These are phyloP conservation scores for Poecilia wingei DNA, from an alignment of 2,797 vertebrate species.

Conservation along the genomic window DNA sequence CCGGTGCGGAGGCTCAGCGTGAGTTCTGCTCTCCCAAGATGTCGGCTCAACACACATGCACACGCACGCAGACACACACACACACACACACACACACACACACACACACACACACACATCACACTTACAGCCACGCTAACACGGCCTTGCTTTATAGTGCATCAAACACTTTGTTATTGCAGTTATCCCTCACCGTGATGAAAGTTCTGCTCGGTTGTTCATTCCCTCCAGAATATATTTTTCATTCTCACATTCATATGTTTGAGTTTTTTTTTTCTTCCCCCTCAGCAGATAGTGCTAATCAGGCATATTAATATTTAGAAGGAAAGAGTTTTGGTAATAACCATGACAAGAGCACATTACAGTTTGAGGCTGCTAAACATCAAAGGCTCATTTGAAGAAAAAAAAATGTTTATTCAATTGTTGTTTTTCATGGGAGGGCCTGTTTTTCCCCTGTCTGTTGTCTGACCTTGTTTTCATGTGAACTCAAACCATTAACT, in stretches of 20 bases:
- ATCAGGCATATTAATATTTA: conserved; percentile 61
- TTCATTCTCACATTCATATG: conserved; percentile 30
- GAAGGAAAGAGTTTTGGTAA: conserved; percentile 34
- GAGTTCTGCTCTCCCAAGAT: conserved; percentile 12
- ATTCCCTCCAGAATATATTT: conserved; percentile 36
- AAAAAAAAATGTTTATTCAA: conserved; percentile 54
- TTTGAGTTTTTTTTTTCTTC: conserved; percentile 8
- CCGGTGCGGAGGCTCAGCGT: conserved; percentile 1
- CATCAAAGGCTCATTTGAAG: conserved; percentile 55
- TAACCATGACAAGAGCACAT: conserved; percentile 46
- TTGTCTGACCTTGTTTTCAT: conserved; percentile 58
- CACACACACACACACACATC: conserved; percentile 8
- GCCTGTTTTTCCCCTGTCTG: conserved; percentile 31
- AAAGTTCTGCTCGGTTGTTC: conserved; percentile 44
- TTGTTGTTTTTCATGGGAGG: conserved; percentile 54
- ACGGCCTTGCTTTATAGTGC: conserved; percentile 41
- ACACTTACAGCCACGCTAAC: conserved; percentile 23
- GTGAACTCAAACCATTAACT: conserved; percentile 59
- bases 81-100: too few relatives aligned
- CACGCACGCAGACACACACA: too few relatives aligned
- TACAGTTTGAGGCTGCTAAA: conserved; percentile 45
- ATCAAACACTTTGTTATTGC: conserved; percentile 52
- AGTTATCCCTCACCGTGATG: conserved; percentile 45
- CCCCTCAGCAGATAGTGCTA: conserved; percentile 35
- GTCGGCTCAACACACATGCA: conserved; percentile 12